Evolutionary conservation across 2,888 invertebrate genomes (phyloP).

Genomic region (Yponomeuta plumbellus): DNA sequence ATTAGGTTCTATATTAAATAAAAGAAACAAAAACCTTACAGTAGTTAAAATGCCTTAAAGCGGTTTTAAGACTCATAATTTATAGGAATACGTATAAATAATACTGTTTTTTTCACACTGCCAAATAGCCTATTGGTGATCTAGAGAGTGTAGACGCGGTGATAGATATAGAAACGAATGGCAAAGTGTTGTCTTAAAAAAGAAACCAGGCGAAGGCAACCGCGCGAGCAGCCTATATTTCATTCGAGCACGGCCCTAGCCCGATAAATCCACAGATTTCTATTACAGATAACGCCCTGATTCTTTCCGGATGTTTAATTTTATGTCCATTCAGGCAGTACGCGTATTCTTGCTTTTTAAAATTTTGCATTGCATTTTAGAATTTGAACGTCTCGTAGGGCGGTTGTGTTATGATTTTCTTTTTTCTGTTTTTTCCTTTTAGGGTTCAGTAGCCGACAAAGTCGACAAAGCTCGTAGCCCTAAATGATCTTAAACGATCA

Average conservation of each 20-base stretch:
- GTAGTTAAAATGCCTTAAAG: too few relatives aligned
- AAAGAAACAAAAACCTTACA: too few relatives aligned
- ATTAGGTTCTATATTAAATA: too few relatives aligned
- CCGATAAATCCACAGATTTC: slow-evolving; percentile 71
- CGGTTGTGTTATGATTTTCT: neutral
- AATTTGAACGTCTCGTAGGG: neutral
- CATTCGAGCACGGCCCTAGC: slow-evolving; percentile 34
- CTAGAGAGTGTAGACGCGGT: too few relatives aligned
- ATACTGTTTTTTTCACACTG: too few relatives aligned
- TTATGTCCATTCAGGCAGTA: slow-evolving; percentile 44
- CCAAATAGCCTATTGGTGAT: too few relatives aligned
- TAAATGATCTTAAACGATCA: too few relatives aligned
- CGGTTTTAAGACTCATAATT: too few relatives aligned
- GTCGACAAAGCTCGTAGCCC: too few relatives aligned
- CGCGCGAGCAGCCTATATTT: slow-evolving; percentile 54
- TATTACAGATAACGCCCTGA: slow-evolving; percentile 69
- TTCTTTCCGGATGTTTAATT: slow-evolving; percentile 72
- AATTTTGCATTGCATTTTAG: slow-evolving; percentile 25
- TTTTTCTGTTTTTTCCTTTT: neutral
- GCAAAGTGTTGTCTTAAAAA: slow-evolving; percentile 23
- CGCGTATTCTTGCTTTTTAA: slow-evolving; percentile 44
- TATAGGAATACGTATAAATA: too few relatives aligned
- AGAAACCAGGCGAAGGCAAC: slow-evolving; percentile 35
- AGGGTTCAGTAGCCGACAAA: neutral
- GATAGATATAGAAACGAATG: neutral